Conservation (phyloP, 2,797 vertebrate genomes). For the Sphenopsis melanotis region DNA sequence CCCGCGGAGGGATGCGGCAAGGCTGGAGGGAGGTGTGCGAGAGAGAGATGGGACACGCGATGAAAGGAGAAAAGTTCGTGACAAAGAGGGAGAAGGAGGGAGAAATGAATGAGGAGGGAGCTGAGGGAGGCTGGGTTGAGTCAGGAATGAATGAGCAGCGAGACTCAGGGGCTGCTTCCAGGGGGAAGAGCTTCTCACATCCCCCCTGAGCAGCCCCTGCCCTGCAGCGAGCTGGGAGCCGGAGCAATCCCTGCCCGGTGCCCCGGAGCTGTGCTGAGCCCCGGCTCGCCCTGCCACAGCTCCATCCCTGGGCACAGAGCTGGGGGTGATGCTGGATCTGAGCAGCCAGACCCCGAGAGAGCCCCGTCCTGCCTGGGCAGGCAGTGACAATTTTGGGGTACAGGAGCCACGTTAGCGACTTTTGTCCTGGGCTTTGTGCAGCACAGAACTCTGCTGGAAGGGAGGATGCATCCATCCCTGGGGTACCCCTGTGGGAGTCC, state of each 20-base stretch:
- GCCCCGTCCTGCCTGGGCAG: neutral
- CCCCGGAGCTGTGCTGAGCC: neutral
- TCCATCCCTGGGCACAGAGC: neutral
- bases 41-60: neutral
- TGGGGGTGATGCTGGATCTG: neutral
- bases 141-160: conserved; percentile 11
- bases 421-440: neutral
- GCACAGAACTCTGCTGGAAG: neutral
- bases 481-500: neutral
- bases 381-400: neutral
- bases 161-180: neutral
- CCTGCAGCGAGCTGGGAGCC: neutral
- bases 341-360: neutral
- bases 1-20: neutral
- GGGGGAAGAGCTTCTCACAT: neutral
- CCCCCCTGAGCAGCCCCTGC: neutral
- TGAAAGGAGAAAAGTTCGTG: neutral
- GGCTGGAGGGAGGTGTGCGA: neutral
- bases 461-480: neutral
- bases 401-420: neutral
- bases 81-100: neutral
- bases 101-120: neutral
- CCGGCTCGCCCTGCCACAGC: rapidly evolving
- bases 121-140: neutral
- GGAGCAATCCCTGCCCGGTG: neutral